These are phyloP conservation scores for Agonopterix subpropinquella DNA, from an alignment of 2,888 invertebrate species.

Conservation along the genomic window DNA sequence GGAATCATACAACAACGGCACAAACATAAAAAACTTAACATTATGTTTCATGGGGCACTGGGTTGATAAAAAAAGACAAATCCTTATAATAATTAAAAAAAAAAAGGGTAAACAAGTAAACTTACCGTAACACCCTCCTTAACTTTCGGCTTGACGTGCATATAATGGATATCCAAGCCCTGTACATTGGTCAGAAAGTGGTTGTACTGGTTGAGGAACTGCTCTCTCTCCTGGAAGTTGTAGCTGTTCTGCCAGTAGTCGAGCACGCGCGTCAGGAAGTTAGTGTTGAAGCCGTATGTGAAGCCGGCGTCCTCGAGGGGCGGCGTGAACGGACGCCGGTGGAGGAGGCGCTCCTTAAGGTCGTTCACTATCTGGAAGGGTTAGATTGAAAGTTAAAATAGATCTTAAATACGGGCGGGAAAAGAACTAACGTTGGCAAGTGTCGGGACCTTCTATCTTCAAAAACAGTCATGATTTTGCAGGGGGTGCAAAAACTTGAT, in stretches of 20 bases:
- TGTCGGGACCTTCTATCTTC: no score
- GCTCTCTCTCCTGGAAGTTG: conserved; percentile 78
- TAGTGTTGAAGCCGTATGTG: conserved; percentile 87
- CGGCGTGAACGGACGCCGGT: conserved; percentile 53
- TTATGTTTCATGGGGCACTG: no score
- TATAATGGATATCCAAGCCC: conserved; percentile 83
- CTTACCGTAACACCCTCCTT: conserved; percentile 5
- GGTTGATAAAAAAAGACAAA: no score
- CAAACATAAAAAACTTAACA: no score
- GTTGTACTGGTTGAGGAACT: conserved; percentile 81
- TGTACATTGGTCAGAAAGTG: conserved; percentile 87
- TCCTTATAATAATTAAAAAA: no score
- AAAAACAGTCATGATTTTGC: no score
- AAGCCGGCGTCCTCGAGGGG: conserved; percentile 83
- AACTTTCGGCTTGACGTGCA: conserved; percentile 78
- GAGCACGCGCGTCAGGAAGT: conserved; percentile 79
- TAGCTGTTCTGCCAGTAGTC: conserved; percentile 88
- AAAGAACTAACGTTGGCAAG: no score
- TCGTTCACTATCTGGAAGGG: conserved; percentile 62
- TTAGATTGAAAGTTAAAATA: no score
- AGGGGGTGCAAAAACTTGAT: no score
- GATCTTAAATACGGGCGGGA: no score
- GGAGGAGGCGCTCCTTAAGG: conserved; percentile 71
- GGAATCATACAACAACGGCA: no score
- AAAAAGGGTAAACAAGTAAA: background rate